Evolutionary conservation across 2,888 invertebrate genomes (phyloP).

Genomic region (Microctonus hyperodae): DNA sequence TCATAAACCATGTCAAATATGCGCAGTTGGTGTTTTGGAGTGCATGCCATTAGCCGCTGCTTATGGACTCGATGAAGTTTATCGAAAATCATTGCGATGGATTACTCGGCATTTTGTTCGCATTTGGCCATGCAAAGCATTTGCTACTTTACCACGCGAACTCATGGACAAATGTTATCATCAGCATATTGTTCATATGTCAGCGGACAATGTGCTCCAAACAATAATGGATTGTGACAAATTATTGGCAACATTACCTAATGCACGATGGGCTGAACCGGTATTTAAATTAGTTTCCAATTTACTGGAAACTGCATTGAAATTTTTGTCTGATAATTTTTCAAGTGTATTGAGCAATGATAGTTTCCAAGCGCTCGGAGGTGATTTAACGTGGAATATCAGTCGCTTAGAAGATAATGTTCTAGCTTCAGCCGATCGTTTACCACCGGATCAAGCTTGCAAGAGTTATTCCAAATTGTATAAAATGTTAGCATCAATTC

Average conservation of each 20-base stretch:
- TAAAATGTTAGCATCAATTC: constrained; percentile 53
- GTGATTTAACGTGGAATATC: constrained; percentile 77
- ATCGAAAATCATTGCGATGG: constrained; percentile 87
- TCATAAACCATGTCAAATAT: constrained; percentile 91
- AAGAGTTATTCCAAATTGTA: constrained; percentile 71
- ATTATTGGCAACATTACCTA: constrained; percentile 77
- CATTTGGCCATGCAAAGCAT: constrained; percentile 91
- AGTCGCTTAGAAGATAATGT: constrained; percentile 81
- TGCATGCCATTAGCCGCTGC: constrained; percentile 85
- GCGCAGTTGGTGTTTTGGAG: constrained; percentile 86
- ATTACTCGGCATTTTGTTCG: constrained; percentile 84
- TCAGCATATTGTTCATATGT: constrained; percentile 81
- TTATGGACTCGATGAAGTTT: constrained; percentile 87
- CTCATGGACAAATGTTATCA: constrained; percentile 84
- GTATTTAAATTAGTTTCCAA: constrained; percentile 81
- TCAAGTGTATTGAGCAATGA: constrained; percentile 76
- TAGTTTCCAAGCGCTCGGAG: constrained; percentile 72
- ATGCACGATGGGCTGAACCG: constrained; percentile 83
- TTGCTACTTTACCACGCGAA: constrained; percentile 84
- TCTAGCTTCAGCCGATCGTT: constrained; percentile 77
- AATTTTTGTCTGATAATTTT: constrained; percentile 81
- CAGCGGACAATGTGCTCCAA: constrained; percentile 80
- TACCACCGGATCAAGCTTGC: constrained; percentile 85
- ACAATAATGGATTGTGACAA: constrained; percentile 86
- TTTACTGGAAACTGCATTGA: constrained; percentile 80